Percentiles rank a stretch among this genome's conserved stretches.
phyloP scores from a whole-genome alignment of 2,888 invertebrate species.

The Phanerotoma sp. region DNA sequence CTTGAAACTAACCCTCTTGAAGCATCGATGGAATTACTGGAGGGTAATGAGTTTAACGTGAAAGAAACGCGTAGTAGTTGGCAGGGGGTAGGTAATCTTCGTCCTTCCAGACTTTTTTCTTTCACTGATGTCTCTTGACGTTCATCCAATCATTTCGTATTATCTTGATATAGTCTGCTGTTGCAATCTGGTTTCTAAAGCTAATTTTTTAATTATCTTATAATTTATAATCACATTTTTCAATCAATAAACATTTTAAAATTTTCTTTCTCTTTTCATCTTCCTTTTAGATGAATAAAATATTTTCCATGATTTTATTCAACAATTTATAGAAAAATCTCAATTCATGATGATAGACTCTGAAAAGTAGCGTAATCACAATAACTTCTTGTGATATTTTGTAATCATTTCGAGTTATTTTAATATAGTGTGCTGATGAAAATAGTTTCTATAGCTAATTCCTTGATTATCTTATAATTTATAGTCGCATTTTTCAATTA shows the following conservation, averaged over 20 bases:
- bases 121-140: slow-evolving; percentile 31
- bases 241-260: too few species aligned
- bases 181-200: neutral
- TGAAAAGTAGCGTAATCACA: too few species aligned
- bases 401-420: slow-evolving; percentile 45
- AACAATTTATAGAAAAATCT: too few species aligned
- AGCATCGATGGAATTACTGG: slow-evolving; percentile 55
- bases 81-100: slow-evolving; percentile 44
- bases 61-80: too few species aligned
- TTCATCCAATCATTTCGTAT: slow-evolving; percentile 47
- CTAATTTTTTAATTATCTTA: neutral
- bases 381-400: too few species aligned
- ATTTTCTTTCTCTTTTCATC: too few species aligned
- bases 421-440: slow-evolving; percentile 22
- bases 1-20: slow-evolving; percentile 46
- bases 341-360: too few species aligned
- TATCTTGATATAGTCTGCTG: slow-evolving; percentile 34
- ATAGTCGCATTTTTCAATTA: too few species aligned
- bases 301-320: neutral
- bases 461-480: neutral
- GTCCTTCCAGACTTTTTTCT: slow-evolving; percentile 16
- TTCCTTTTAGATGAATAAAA: too few species aligned
- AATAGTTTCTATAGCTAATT: neutral
- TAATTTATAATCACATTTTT: too few species aligned
- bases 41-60: slow-evolving; percentile 54